A percentile compares a stretch with the other conserved stretches of the same genome.
Evolutionary conservation across 1,140 invertebrate species (phyloP).

Genomic region (Belonocnema kinseyi): DNA sequence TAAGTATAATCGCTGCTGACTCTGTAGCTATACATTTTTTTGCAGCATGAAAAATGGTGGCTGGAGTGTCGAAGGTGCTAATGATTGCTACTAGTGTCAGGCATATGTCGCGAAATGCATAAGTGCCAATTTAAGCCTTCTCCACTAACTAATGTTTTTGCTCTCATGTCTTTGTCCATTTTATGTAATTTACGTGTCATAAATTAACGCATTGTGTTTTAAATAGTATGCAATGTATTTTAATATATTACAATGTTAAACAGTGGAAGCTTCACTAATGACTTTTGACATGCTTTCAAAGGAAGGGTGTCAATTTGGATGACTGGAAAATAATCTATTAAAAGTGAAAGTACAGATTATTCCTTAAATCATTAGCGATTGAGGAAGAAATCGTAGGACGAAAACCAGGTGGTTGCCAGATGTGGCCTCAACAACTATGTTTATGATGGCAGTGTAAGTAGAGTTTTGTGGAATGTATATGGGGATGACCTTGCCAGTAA

Average conservation of each 20-base stretch:
- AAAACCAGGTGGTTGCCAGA: not conserved
- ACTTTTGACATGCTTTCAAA: too few species aligned
- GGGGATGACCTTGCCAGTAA: slow-evolving; percentile 22
- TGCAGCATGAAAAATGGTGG: not conserved
- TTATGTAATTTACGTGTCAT: too few species aligned
- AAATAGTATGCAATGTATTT: too few species aligned
- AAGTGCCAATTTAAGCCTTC: not conserved
- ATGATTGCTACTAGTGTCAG: slow-evolving; percentile 10
- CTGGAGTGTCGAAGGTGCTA: slow-evolving; percentile 18
- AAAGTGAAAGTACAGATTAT: too few species aligned
- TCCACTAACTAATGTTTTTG: not conserved
- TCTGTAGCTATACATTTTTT: not conserved
- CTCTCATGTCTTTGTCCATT: not conserved
- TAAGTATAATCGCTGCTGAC: slow-evolving; percentile 6
- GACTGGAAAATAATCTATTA: too few species aligned
- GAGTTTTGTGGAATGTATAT: slow-evolving; percentile 14
- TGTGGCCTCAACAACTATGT: slow-evolving; percentile 9
- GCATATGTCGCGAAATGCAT: not conserved
- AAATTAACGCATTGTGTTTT: too few species aligned
- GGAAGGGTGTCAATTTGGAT: too few species aligned
- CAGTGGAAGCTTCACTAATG: too few species aligned
- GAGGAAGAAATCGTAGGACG: not conserved
- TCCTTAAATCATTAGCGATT: not conserved
- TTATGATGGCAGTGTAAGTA: slow-evolving; percentile 3
- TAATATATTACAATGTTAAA: too few species aligned